phyloP scores from a whole-genome alignment of 2,797 vertebrate genomes.

The Onychomys arenicola region DNA sequence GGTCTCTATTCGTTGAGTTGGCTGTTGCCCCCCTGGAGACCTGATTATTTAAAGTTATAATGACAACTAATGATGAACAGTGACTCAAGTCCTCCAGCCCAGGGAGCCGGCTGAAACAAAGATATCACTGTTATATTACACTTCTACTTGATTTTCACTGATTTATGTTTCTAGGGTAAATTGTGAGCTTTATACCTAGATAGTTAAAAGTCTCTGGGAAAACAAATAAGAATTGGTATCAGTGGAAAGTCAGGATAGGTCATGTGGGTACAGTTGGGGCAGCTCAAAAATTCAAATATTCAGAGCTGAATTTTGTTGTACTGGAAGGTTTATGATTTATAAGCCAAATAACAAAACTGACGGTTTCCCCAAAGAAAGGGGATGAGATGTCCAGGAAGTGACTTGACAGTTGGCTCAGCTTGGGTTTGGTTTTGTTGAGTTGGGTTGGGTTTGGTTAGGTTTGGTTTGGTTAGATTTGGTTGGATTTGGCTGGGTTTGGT shows the following conservation, averaged over 20 bases:
- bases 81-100: neutral
- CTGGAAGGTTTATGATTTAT: neutral
- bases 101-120: slow-evolving; percentile 20
- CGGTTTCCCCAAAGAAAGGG: slow-evolving; percentile 19
- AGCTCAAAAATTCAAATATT: neutral
- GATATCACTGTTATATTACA: neutral
- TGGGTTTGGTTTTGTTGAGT: neutral
- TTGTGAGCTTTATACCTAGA: neutral
- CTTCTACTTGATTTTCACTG: slow-evolving; percentile 30
- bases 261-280: neutral
- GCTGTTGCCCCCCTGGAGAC: slow-evolving; percentile 15
- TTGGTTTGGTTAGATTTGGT: neutral
- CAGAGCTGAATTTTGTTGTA: slow-evolving; percentile 19
- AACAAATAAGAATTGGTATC: neutral
- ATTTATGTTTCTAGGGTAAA: neutral
- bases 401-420: neutral
- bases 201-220: neutral
- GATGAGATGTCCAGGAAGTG: neutral
- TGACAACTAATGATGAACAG: neutral
- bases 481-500: neutral
- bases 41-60: slow-evolving; percentile 20
- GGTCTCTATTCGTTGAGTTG: neutral
- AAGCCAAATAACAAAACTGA: slow-evolving; percentile 1
- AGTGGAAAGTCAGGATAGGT: neutral
- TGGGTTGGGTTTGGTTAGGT: neutral